These are phyloP conservation scores for Caenorhabditis macrosperma DNA, from an alignment of 2,888 invertebrate genomes.

Conservation along the genomic window DNA sequence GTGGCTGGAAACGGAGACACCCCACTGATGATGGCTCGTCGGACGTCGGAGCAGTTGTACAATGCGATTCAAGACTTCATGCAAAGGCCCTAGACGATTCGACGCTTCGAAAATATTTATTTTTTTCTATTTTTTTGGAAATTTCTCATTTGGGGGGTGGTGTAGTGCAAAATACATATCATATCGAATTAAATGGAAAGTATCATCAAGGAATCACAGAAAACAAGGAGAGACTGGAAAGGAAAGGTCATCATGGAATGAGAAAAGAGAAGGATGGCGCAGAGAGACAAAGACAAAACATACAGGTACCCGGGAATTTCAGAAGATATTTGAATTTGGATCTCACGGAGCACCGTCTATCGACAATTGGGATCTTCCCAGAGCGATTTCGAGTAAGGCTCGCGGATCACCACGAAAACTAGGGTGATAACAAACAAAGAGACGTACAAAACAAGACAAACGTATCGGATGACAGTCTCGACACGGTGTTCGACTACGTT, in stretches of 20 bases:
- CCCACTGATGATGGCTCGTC: conserved; percentile 73
- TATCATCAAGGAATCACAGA: neutral
- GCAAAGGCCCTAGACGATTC: conserved; percentile 35
- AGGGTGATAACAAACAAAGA: conserved; percentile 47
- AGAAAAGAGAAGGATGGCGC: neutral
- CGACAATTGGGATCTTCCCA: conserved; percentile 41
- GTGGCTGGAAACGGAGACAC: conserved; percentile 76
- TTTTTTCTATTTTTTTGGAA: neutral
- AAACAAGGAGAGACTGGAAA: no score
- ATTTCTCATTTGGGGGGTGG: neutral
- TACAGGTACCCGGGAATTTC: neutral
- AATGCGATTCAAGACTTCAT: conserved; percentile 57
- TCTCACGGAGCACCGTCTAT: neutral
- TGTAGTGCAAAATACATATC: neutral
- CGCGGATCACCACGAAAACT: conserved; percentile 52
- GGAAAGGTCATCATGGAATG: conserved; percentile 25
- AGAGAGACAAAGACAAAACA: neutral
- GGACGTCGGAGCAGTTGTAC: conserved; percentile 64
- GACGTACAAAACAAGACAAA: conserved; percentile 53
- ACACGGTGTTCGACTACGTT: conserved; percentile 62
- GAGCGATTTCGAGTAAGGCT: conserved; percentile 48
- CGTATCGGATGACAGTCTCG: conserved; percentile 60
- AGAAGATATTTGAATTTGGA: neutral
- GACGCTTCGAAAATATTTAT: neutral
- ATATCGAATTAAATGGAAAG: neutral